These are phyloP conservation scores for Prunella himalayana DNA, from an alignment of 2,113 vertebrate genomes.

Conservation along the genomic window DNA sequence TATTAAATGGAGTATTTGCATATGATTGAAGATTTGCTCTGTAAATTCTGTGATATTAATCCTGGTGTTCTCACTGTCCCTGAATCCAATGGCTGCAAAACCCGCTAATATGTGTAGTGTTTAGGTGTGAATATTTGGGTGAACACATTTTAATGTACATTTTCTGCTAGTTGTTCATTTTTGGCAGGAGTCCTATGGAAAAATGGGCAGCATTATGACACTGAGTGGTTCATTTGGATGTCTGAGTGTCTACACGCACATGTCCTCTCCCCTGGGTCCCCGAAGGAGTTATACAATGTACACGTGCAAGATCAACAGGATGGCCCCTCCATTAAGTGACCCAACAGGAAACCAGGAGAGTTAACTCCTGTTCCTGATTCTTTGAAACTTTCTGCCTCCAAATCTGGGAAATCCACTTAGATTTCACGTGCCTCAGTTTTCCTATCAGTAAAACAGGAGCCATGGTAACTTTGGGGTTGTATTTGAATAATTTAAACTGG, in stretches of 20 bases:
- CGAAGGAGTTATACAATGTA: neutral
- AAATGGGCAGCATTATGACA: neutral
- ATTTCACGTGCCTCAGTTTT: no score
- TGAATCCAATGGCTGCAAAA: neutral
- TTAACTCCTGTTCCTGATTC: slow-evolving; percentile 3
- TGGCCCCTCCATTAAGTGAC: neutral
- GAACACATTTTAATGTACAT: neutral
- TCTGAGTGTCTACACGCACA: neutral
- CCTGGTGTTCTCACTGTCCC: neutral
- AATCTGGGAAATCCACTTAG: neutral
- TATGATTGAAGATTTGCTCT: neutral
- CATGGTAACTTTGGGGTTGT: neutral
- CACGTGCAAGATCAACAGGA: neutral
- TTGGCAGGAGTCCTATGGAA: neutral
- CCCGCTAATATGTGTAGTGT: neutral
- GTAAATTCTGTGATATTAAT: neutral
- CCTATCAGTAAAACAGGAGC: neutral
- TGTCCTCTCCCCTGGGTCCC: neutral
- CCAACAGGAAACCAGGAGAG: slow-evolving; percentile 10
- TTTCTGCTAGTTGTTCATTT: neutral
- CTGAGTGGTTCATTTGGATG: neutral
- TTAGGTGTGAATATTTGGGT: neutral
- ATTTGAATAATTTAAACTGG: neutral
- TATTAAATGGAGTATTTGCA: neutral
- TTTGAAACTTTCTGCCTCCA: neutral